Conservation (phyloP, 2,113 vertebrate species). For the Pycnonotus jocosus region DNA sequence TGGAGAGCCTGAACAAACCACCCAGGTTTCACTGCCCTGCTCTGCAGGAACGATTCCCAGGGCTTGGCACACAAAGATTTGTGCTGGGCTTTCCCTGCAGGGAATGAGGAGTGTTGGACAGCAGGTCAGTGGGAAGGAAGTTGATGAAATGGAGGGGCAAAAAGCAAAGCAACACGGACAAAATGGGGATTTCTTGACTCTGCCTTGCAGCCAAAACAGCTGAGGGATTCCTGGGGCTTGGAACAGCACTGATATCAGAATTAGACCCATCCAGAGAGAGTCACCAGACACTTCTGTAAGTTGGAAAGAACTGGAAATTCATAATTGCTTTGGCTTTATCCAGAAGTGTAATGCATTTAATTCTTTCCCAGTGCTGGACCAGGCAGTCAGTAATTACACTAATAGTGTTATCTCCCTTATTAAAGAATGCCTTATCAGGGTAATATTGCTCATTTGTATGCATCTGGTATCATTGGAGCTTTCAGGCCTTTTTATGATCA, state of each 20-base stretch:
- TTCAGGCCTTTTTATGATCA: not conserved
- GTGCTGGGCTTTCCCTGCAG: not conserved
- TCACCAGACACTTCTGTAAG: not conserved
- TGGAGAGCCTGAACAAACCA: not conserved
- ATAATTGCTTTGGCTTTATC: not conserved
- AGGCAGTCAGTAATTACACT: not conserved
- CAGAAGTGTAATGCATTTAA: not conserved
- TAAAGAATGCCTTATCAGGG: not conserved
- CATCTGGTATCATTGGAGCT: not conserved
- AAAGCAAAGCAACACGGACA: not conserved
- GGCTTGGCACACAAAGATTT: too few species aligned
- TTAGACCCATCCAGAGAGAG: not conserved
- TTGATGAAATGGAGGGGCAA: not conserved
- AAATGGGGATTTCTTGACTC: not conserved
- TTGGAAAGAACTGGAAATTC: not conserved
- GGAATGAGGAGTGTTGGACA: too few species aligned
- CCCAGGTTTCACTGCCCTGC: accelerated
- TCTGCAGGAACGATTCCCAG: not conserved
- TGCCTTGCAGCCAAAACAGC: not conserved
- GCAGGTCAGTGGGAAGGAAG: not conserved
- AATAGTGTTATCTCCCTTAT: not conserved
- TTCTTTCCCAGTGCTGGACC: not conserved
- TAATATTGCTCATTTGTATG: not conserved
- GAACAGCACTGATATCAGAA: not conserved
- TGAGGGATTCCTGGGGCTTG: not conserved